Base-by-base conservation (phyloP, 2,797 vertebrate genomes). In the Leptatherina wallacei region DNA sequence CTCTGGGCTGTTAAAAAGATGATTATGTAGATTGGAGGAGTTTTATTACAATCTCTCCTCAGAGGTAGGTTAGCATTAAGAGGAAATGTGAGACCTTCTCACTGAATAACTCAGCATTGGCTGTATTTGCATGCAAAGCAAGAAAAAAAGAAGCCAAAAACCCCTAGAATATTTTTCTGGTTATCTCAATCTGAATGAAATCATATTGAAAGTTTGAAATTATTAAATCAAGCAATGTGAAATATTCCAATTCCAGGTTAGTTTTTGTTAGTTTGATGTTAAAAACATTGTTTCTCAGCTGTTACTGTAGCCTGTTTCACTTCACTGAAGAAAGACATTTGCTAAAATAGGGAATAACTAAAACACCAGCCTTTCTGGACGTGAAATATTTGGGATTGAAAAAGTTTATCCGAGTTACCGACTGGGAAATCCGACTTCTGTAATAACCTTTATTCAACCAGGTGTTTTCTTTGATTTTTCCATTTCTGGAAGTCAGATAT, bases 61-160 rank as follows among this genome's bases (percentile, higher is more conserved):
- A 16, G 36, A 64, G 77, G 54, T 69, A 33, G 55, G 20, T 18
- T 74, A 82, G 80, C 66, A 59, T 80, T 82, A 74, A 78, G 70
- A 71, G 76, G 67, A 88, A 83, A 67, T 81, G 78, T 65, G 65
- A 59, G 54, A 27, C 73, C 81, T 77, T 61, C 75, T 83, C 80
- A 58, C 87, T 77, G 75, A 71, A 70, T 75, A 71, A 80, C 63
- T 87, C 86, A 78, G 69, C 69, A 80, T 13, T 60, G 61, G 5
- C 52, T 27, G 52, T 55, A 13, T 55, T 55, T 29, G 52, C 52
- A 55, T 29, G 13, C 24, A 29, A 29, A 55, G 14, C 24, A 55
- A 55, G 1, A 13, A 6, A 9, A 29, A 22, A 13, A 24, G 24
- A 11, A 16, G 22, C 35, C 38, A 32, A 33, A 7, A 57, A 18